Base-by-base conservation (phyloP, 2,888 invertebrate species). In the Saturnia japonica region DNA sequence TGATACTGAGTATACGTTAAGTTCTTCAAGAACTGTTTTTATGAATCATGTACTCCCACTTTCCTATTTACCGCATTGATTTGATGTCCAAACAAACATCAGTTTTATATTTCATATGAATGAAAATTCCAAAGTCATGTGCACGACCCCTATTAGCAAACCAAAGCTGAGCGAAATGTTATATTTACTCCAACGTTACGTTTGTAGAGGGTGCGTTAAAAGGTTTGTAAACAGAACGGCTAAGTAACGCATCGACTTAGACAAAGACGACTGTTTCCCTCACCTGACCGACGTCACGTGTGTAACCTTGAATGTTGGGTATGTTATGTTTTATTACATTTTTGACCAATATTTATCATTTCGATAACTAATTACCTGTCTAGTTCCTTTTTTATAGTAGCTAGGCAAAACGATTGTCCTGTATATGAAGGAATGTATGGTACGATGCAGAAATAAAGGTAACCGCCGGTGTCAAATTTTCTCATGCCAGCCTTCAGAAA, bases 231-330 rank as follows among this genome's bases (percentile, higher is more conserved):
- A 93, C 88, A 93, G 82, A 86, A 76, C 85, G 82, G 84, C 87
- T 88, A 90, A 91, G 91, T 91, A 89, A 92, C 88, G 83, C 87
- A 89, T 90, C 90, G 89, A 89, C 85, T 81, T 85, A 89, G 89
- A 92, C 91, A 92, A 91, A 88, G 91, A 86, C 80, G 84, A 81
- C 85, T 90, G 88, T 90, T 88, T 85, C 82, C 83, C 81, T 82
- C 76, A 72, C 72, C 72, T 34, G 3, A 6, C 34, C 34, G 34
- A 34, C 6, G 6, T 34, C 76, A 60, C 78, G 77, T 78, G 77
- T 82, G 82, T 88, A 85, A 86, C 80, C 57, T 28, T 28, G 57
- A 60, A 28, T 60, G 14, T 60, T 60, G 25, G 28, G 3, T 60
- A 16, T 60, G 19, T 28, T 28, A 28, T 28, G 28, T 60, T 60